Conservation (phyloP, 2,113 vertebrate species). For the Romanogobio albipinnatus region DNA sequence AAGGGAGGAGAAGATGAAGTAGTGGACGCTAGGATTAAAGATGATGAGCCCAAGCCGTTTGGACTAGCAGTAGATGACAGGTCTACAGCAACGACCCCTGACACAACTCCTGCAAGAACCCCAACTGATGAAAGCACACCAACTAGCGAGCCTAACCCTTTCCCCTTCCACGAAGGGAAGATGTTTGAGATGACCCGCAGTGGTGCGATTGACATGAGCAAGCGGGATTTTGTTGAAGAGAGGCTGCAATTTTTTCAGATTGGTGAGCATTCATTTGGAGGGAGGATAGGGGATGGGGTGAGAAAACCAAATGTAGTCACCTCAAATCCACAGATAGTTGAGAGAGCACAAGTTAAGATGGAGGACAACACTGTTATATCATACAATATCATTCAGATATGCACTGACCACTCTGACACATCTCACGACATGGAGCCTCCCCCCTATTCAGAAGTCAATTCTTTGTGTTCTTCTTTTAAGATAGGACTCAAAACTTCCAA, state of each 20-base stretch:
- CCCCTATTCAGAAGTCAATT: constrained; percentile 85
- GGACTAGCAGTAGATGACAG: constrained; percentile 95
- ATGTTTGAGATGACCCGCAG: constrained; percentile 99
- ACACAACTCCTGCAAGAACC: constrained; percentile 97
- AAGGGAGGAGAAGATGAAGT: constrained; percentile 92
- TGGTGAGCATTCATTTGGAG: constrained; percentile 98
- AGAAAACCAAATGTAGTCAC: constrained; percentile 83
- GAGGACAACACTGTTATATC: constrained; percentile 82
- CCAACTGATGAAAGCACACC: constrained; percentile 99
- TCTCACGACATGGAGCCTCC: constrained; percentile 82
- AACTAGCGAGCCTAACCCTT: constrained; percentile 99
- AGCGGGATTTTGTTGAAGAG: constrained; percentile 99
- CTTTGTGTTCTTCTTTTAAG: constrained; percentile 94
- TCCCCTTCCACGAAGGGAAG: constrained; percentile 99
- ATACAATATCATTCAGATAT: constrained; percentile 83
- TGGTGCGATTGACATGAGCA: constrained; percentile 99
- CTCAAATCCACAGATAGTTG: constrained; percentile 86
- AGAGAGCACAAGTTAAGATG: constrained; percentile 80
- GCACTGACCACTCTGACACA: constrained; percentile 87
- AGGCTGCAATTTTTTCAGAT: constrained; percentile 99
- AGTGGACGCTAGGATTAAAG: constrained; percentile 87
- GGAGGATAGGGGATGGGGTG: constrained; percentile 93
- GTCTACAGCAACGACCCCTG: constrained; percentile 95
- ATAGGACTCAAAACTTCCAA: constrained; percentile 88
- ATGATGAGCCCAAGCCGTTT: constrained; percentile 93